Evolutionary conservation across 2,888 invertebrate genomes (phyloP).

Genomic region (Papilio gigon): DNA sequence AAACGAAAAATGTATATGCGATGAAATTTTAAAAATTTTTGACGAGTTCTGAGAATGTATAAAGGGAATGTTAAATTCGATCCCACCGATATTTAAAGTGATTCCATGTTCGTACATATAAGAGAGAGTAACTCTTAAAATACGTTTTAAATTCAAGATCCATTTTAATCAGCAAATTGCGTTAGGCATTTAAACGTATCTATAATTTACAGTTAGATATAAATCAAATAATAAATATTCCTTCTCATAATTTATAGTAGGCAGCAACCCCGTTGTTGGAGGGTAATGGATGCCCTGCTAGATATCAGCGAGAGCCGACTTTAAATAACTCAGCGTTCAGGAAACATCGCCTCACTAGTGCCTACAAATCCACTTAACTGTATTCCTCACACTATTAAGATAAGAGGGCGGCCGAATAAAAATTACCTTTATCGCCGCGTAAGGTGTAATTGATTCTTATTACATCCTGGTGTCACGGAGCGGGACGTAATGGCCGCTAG

Average conservation of each 20-base stretch:
- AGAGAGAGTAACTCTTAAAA: not conserved
- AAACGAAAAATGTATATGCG: not conserved
- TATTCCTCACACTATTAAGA: conserved; percentile 76
- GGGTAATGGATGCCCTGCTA: conserved; percentile 77
- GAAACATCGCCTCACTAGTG: conserved; percentile 70
- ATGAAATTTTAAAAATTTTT: not conserved
- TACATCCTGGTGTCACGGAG: conserved; percentile 51
- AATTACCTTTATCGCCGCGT: conserved; percentile 61
- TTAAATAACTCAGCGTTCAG: conserved; percentile 77
- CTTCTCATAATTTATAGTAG: conserved; percentile 73
- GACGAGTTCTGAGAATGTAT: not conserved
- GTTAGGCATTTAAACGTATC: conserved; percentile 36
- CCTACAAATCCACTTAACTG: conserved; percentile 74
- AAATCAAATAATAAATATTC: conserved; percentile 77
- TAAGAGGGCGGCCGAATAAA: conserved; percentile 63
- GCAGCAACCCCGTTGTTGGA: conserved; percentile 69
- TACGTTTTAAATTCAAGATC: conserved; percentile 24
- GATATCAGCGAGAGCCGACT: conserved; percentile 76
- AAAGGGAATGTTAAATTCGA: not conserved
- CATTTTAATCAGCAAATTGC: conserved; percentile 25
- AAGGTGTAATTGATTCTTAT: conserved; percentile 73
- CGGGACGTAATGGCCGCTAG: conserved; percentile 39
- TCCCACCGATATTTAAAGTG: not conserved
- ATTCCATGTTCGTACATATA: not conserved
- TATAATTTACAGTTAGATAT: conserved; percentile 66